Evolutionary conservation across 2,797 vertebrate genomes (phyloP).

Genomic region (Acanthurus tractus): DNA sequence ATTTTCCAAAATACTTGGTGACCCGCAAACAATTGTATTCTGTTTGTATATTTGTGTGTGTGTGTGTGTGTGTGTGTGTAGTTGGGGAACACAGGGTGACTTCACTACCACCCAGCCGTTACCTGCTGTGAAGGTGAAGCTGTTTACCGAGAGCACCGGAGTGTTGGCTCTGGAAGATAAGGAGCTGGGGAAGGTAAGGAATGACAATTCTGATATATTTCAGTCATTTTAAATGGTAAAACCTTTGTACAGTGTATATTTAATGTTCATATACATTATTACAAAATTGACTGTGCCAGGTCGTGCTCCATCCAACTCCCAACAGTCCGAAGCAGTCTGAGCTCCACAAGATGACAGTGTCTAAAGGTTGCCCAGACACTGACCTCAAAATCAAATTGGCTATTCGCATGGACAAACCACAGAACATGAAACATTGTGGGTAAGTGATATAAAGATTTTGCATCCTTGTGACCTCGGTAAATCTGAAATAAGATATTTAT

Average conservation of each 20-base stretch:
- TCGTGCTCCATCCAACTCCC: constrained; percentile 96
- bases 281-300: constrained; percentile 79
- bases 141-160: constrained; percentile 97
- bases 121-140: constrained; percentile 97
- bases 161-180: constrained; percentile 98
- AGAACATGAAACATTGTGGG: constrained; percentile 99
- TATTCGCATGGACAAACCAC: constrained; percentile 98
- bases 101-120: constrained; percentile 96
- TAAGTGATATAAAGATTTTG: constrained; percentile 77
- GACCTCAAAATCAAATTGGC: constrained; percentile 98
- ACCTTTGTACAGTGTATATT: neutral
- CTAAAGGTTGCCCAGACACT: constrained; percentile 96
- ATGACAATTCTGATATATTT: too few relatives aligned
- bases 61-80: constrained; percentile 62
- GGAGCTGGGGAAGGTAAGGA: constrained; percentile 93
- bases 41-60: constrained; percentile 25
- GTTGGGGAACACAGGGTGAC: constrained; percentile 99
- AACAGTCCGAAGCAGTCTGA: constrained; percentile 98
- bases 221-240: neutral
- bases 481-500: neutral
- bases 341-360: constrained; percentile 96
- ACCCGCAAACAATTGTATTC: neutral
- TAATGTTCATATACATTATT: neutral
- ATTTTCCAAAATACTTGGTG: too few relatives aligned
- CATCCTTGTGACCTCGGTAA: too few relatives aligned